Conservation (phyloP, 2,797 vertebrate genomes). For the Peromyscus attwateri region DNA sequence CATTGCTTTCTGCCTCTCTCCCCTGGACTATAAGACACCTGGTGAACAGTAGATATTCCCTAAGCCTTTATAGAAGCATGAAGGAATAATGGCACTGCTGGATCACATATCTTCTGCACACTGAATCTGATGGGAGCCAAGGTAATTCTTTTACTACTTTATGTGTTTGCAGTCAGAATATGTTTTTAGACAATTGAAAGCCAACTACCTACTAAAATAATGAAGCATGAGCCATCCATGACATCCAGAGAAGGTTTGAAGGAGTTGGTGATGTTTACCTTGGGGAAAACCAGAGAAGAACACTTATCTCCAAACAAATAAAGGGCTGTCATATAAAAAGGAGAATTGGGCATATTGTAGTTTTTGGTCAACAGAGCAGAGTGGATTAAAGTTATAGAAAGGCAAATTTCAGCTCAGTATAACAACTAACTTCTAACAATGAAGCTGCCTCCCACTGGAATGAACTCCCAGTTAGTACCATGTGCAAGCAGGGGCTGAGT, state of each 20-base stretch:
- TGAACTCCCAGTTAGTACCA: background rate
- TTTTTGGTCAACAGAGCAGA: constrained; percentile 42
- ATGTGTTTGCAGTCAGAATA: background rate
- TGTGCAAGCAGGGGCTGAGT: background rate
- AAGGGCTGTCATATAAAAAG: constrained; percentile 29
- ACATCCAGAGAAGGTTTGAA: constrained; percentile 41
- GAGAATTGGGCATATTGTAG: background rate
- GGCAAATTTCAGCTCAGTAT: constrained; percentile 52
- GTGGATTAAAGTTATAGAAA: constrained; percentile 44
- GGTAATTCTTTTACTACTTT: constrained; percentile 28
- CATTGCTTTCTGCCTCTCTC: background rate
- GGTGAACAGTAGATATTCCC: background rate
- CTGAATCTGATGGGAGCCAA: constrained; percentile 3
- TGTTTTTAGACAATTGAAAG: background rate
- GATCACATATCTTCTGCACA: background rate
- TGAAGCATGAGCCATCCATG: background rate
- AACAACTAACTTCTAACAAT: constrained; percentile 50
- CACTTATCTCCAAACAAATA: constrained; percentile 42
- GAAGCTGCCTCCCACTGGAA: background rate
- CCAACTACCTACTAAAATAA: constrained; percentile 19
- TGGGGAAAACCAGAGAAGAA: constrained; percentile 12
- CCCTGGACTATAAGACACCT: background rate
- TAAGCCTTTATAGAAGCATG: background rate
- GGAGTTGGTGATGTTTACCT: background rate
- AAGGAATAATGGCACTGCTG: background rate